Evolutionary conservation across 2,888 invertebrate species (phyloP).

Genomic region (Leptopilina myrica): DNA sequence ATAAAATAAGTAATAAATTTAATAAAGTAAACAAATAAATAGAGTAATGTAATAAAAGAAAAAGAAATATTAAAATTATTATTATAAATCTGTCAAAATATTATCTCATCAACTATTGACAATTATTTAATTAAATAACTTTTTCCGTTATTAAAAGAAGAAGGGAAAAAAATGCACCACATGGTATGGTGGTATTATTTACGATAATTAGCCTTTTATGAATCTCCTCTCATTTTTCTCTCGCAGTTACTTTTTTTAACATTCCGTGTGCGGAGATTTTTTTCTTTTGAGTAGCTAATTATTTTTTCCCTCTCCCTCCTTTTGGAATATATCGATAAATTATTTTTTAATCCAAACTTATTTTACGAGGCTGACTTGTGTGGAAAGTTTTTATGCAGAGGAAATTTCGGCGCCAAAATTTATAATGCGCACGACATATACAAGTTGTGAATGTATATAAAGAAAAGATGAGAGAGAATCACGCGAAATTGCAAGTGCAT

Average conservation of each 20-base stretch:
- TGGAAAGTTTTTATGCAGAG: neutral
- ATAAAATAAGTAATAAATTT: no score
- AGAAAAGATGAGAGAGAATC: neutral
- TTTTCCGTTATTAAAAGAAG: no score
- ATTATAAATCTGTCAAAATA: no score
- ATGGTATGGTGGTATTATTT: no score
- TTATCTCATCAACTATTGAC: no score
- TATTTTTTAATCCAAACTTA: neutral
- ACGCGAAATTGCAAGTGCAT: slow-evolving; percentile 33
- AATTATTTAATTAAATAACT: no score
- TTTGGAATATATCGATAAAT: neutral
- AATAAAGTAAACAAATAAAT: no score
- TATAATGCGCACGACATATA: neutral
- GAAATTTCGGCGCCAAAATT: slow-evolving; percentile 18
- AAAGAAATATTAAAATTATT: no score
- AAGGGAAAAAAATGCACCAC: no score
- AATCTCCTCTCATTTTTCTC: neutral
- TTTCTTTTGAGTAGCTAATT: neutral
- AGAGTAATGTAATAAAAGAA: no score
- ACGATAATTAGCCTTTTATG: no score
- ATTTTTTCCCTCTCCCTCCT: neutral
- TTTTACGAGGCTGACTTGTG: slow-evolving; percentile 3
- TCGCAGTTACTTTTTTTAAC: neutral
- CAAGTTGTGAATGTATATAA: no score
- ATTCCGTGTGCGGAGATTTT: neutral